These are phyloP conservation scores for Siniperca chuatsi DNA, from an alignment of 2,113 vertebrate species.

Conservation along the genomic window DNA sequence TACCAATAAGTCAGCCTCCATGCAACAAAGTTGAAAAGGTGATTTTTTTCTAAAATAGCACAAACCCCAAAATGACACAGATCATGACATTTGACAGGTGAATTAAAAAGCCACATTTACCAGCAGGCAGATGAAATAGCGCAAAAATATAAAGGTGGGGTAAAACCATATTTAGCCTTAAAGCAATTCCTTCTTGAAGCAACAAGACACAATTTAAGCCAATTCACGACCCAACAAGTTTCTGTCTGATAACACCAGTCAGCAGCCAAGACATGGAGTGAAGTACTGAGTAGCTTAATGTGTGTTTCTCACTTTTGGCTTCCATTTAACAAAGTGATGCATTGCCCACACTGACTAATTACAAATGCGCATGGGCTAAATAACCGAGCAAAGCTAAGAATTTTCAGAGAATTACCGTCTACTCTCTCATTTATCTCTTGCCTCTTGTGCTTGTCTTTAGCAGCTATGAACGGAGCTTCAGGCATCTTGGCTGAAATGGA, in stretches of 20 bases:
- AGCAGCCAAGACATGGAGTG: not conserved
- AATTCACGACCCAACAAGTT: not conserved
- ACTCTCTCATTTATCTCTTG: conserved; percentile 63
- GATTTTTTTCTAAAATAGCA: not conserved
- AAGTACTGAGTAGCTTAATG: not conserved
- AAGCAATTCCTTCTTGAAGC: not conserved
- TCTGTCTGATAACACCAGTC: not conserved
- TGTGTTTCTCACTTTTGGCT: not conserved
- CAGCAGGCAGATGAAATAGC: not conserved
- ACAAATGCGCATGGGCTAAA: not conserved
- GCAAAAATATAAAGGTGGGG: not conserved
- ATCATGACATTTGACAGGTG: not conserved
- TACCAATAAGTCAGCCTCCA: conserved; percentile 19
- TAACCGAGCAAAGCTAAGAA: not conserved
- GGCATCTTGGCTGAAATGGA: conserved; percentile 55
- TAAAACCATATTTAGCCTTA: not conserved
- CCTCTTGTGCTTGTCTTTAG: conserved; percentile 45
- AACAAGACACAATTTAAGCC: not conserved
- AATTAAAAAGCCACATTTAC: conserved; percentile 2
- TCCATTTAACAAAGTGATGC: not conserved
- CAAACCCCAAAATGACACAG: not conserved
- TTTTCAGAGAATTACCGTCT: conserved; percentile 55
- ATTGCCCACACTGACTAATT: not conserved
- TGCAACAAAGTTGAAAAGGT: conserved; percentile 12
- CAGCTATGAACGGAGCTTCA: conserved; percentile 15